Evolutionary conservation across 2,113 vertebrate genomes (phyloP).

Genomic region (Bufo gargarizans): DNA sequence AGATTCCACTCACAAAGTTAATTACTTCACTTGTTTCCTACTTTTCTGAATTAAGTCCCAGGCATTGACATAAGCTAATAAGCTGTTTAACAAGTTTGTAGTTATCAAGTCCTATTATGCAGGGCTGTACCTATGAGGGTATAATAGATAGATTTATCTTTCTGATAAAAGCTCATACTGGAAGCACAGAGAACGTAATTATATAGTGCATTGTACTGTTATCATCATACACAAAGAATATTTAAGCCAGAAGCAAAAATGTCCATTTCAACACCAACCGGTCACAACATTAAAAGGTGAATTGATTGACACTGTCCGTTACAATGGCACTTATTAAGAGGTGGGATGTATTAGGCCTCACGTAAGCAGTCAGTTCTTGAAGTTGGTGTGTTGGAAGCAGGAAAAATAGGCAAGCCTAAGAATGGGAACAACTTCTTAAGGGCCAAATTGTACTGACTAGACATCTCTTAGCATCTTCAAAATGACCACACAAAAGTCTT

Average conservation of each 20-base stretch:
- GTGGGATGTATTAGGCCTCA: no score
- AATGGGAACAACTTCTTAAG: no score
- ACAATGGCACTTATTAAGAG: no score
- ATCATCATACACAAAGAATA: not conserved
- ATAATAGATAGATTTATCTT: constrained; percentile 42
- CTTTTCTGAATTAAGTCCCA: constrained; percentile 48
- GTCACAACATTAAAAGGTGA: no score
- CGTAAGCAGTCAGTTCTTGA: no score
- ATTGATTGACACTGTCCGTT: no score
- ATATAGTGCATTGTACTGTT: not conserved
- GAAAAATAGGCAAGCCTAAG: no score
- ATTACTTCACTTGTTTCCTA: constrained; percentile 51
- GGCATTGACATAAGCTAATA: constrained; percentile 52
- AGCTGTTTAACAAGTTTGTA: constrained; percentile 24
- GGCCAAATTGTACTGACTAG: no score
- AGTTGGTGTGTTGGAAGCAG: no score
- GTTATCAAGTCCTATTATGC: constrained; percentile 36
- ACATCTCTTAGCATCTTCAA: no score
- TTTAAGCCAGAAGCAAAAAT: not conserved
- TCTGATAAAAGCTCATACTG: not conserved
- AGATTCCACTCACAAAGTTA: constrained; percentile 46
- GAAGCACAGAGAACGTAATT: not conserved
- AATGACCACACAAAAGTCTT: no score
- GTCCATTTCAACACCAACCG: not conserved
- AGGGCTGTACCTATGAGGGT: not conserved